These are phyloP conservation scores for Saccopteryx leptura DNA, from an alignment of 2,113 vertebrate species.

Conservation along the genomic window DNA sequence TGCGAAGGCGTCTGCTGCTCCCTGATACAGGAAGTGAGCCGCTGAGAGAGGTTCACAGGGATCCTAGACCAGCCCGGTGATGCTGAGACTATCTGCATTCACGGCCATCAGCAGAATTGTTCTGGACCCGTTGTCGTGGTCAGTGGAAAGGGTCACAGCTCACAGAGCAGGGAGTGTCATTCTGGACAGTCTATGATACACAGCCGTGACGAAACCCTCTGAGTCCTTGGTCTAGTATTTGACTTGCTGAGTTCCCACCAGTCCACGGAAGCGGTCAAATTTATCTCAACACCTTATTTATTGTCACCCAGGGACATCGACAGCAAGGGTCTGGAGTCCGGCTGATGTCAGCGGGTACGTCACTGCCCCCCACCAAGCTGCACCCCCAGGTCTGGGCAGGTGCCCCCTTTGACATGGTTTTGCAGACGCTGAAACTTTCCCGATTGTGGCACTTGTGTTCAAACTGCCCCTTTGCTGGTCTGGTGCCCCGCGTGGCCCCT, in stretches of 20 bases:
- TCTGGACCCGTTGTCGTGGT: neutral
- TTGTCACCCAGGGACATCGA: fast-evolving
- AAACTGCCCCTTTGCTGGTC: neutral
- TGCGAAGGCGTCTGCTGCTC: fast-evolving
- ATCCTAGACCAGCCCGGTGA: neutral
- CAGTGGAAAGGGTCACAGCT: neutral
- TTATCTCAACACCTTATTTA: fast-evolving
- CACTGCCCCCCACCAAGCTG: fast-evolving
- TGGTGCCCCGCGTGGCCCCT: neutral
- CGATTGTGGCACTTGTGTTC: neutral
- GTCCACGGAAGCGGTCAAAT: neutral
- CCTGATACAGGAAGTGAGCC: fast-evolving
- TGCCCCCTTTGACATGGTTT: fast-evolving
- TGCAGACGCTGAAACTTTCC: neutral
- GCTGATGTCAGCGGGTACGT: fast-evolving
- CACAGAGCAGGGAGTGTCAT: neutral
- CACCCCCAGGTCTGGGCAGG: fast-evolving
- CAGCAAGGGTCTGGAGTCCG: fast-evolving
- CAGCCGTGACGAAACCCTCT: neutral
- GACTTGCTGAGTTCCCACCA: neutral
- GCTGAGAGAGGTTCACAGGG: fast-evolving
- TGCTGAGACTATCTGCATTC: fast-evolving
- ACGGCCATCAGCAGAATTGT: neutral
- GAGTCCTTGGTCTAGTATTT: neutral
- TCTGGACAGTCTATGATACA: neutral